Base-by-base conservation (phyloP, 2,888 invertebrate species). In the Synanthedon vespiformis region DNA sequence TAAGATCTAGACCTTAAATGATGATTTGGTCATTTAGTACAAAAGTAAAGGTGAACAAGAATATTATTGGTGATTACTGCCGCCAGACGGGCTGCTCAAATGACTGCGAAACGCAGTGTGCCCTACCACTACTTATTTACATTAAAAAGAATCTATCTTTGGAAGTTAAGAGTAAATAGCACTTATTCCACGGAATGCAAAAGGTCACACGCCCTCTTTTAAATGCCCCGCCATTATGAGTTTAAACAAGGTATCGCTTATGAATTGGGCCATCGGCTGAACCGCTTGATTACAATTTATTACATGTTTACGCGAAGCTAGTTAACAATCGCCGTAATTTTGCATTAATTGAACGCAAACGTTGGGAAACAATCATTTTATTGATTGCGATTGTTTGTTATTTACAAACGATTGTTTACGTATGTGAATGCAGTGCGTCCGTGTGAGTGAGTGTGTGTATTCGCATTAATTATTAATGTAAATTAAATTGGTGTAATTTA, bases 331-430 rank as follows among this genome's bases (percentile, higher is more conserved):
- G 56, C 51, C 53, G 58, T 53, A 54, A 56, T 57, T 55, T 55
- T 50, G 57, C 58, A 57, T 63, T 61, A 57, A 67, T 67, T 64
- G 63, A 58, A 61, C 63, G 65, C 65, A 63, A 67, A 58, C 55
- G 62, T 61, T 64, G 63, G 50, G 65, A 64, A 67, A 64, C 57
- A 51, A 55, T 54, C 16, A 44, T 48, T 48, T 48, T 48, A 48
- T 16, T 22, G 48, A 22, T 22, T 48, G 48, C 48, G 44, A 48
- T 16, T 48, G 48, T 18, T 48, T 48, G 6, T 48, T 48, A 44
- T 44, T 44, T 44, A n/a, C 44, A 44, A 44, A 44, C 44, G 44
- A 44, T 44, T 44, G 44, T 44, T 13, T 44, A 44, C 8, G 34
- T 34, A 34, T 34, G 34, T 34, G 5, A 2, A 22, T 44, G 44